These are phyloP conservation scores for Gasterosteus nipponicus DNA, from an alignment of 2,113 vertebrate genomes.

Conservation along the genomic window DNA sequence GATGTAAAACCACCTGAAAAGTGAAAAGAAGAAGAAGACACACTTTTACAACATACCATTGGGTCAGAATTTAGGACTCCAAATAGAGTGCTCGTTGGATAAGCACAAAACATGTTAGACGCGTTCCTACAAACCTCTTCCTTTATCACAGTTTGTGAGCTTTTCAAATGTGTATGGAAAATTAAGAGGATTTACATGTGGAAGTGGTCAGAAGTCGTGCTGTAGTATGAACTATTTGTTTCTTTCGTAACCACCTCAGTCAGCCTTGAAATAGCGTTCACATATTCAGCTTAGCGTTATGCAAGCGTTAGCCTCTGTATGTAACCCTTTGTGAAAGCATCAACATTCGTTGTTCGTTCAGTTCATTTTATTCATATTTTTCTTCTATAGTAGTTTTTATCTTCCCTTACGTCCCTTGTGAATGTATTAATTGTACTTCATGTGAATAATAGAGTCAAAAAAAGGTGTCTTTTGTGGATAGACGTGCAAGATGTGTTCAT, in stretches of 20 bases:
- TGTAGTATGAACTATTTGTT: not conserved
- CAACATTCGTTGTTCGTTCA: too few relatives aligned
- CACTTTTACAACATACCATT: not conserved
- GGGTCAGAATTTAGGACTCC: not conserved
- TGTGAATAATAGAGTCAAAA: conserved; percentile 7
- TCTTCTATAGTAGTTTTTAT: not conserved
- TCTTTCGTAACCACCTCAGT: not conserved
- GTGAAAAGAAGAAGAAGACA: not conserved
- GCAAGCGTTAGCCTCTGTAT: not conserved
- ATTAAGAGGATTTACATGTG: too few relatives aligned
- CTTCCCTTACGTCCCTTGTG: not conserved
- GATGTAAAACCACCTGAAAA: not conserved
- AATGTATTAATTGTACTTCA: not conserved
- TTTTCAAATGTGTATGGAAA: too few relatives aligned
- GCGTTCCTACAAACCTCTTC: too few relatives aligned
- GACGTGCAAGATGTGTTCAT: too few relatives aligned
- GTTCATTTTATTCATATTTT: not conserved
- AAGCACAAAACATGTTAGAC: not conserved
- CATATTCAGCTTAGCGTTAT: not conserved
- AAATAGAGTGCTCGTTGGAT: not conserved
- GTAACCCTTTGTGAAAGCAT: too few relatives aligned
- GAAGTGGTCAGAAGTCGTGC: not conserved
- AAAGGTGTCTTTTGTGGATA: conserved; percentile 15
- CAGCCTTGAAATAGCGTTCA: not conserved
- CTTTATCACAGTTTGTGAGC: not conserved